Evolutionary conservation across 2,888 invertebrate species (phyloP), one percentile per base, ranked within the genome.

Genomic region (Escarpia spicata): DNA sequence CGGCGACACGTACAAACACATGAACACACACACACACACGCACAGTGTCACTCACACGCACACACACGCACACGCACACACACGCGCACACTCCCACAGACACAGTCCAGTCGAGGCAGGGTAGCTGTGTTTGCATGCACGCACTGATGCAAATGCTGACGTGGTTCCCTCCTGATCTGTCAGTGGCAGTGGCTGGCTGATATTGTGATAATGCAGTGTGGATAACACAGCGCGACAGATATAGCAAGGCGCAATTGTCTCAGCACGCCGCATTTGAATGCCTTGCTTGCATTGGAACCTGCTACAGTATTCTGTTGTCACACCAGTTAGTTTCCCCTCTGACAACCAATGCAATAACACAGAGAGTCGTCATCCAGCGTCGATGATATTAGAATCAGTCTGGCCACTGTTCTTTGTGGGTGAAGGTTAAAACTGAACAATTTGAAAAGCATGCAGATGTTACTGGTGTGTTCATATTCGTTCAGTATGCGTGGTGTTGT

Each of bases 11-110:
- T n/a, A 90, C 90, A 90, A 3, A 90, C 90, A 90, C 90, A 37
- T 10, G 10, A 6, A 90, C 90, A 90, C 90, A 37, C 90, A 90
- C 90, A 90, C 90, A 90, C 90, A 37, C 90, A 90, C 90, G 12
- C 90, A 90, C 90, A 1, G 37, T 37, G 26, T 26, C 89, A n/a
- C n/a, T n/a, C n/a, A n/a, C n/a, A 90, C 90, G 15, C 90, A 43
- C 90, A 15, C 90, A 90, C 90, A 15, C 90, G 19, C 43, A 8
- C 90, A 8, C 4, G 12, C 10, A 15, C 90, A 90, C 43, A 19
- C 90, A 15, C 31, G 0, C 10, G 15, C 31, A 12, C 19, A 0
- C 43, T 10, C 90, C 1, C 90, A 90, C 43, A 90, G 12, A 43
- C 43, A 43, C 90, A 43, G 8, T 37, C 90, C 2, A 31, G 37